Percentiles rank a stretch among this genome's conserved stretches.
phyloP scores from a whole-genome alignment of 2,113 vertebrate species.

The Ammospiza caudacuta region DNA sequence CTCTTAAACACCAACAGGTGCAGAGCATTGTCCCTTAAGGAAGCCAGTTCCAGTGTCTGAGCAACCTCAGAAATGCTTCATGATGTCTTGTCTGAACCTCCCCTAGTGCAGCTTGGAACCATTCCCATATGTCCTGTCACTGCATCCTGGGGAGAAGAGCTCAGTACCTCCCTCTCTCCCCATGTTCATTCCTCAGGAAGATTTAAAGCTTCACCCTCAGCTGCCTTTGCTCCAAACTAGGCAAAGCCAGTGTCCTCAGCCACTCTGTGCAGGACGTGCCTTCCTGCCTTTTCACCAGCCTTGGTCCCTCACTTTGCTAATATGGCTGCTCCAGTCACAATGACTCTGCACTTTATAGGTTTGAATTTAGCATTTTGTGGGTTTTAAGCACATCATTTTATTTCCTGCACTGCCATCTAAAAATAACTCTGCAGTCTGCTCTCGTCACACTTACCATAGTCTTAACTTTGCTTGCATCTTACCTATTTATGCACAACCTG shows the following conservation, averaged over 20 bases:
- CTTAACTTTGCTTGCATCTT: background rate
- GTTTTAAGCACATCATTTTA: background rate
- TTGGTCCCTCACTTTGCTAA: background rate
- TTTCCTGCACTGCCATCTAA: background rate
- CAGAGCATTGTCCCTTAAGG: background rate
- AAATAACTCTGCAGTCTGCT: background rate
- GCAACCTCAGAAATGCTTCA: background rate
- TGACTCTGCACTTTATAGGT: background rate
- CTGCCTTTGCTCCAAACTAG: background rate
- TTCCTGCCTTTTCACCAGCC: background rate
- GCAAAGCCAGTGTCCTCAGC: background rate
- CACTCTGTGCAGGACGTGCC: rapidly evolving
- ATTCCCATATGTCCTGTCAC: rapidly evolving
- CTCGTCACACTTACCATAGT: background rate
- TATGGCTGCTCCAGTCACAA: background rate
- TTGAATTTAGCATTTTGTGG: background rate
- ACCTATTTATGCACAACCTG: background rate
- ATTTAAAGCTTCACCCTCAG: background rate
- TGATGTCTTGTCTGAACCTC: background rate
- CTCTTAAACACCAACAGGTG: background rate
- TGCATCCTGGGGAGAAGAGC: background rate
- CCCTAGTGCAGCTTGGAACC: background rate
- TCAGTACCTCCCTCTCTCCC: background rate
- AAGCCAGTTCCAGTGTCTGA: background rate
- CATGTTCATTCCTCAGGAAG: background rate